Conservation (phyloP, 2,797 vertebrate species). For the Melanotaenia boesemani region DNA sequence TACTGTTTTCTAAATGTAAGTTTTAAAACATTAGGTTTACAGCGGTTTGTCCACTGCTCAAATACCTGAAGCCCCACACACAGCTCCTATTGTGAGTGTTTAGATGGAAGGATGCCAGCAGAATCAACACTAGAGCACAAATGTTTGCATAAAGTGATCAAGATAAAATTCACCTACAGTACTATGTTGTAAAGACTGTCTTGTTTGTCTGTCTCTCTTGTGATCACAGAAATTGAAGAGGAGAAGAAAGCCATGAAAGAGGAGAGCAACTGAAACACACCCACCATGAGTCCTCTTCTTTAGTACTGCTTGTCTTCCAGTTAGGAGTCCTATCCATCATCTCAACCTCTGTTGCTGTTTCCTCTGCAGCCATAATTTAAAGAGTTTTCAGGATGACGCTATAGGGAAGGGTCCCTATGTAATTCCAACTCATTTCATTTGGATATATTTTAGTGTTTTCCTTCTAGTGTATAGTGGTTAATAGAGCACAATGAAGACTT, state of each 20-base stretch:
- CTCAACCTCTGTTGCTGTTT: slow-evolving; percentile 9
- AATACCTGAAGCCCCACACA: no score
- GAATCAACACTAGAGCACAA: no score
- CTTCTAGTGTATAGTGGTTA: slow-evolving; percentile 17
- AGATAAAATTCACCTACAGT: neutral
- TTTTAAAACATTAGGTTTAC: no score
- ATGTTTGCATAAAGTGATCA: no score
- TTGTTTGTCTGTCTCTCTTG: slow-evolving; percentile 17
- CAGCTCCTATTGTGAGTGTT: no score
- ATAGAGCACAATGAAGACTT: slow-evolving; percentile 9
- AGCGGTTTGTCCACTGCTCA: no score
- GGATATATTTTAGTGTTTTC: slow-evolving; percentile 30
- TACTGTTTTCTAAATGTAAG: no score
- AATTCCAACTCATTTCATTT: slow-evolving; percentile 14
- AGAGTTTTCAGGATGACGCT: slow-evolving; percentile 28
- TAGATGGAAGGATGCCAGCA: no score
- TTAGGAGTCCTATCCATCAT: slow-evolving; percentile 19
- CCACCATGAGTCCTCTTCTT: slow-evolving; percentile 14
- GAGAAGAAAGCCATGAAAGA: slow-evolving; percentile 67
- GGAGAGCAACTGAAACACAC: slow-evolving; percentile 26
- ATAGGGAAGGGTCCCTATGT: slow-evolving; percentile 15
- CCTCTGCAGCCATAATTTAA: slow-evolving; percentile 25
- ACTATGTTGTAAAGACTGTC: neutral
- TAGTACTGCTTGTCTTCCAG: slow-evolving; percentile 24
- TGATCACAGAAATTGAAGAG: slow-evolving; percentile 67